A percentile compares a stretch with the other conserved stretches of the same genome.
phyloP scores from a whole-genome alignment of 2,113 vertebrate genomes.

The Pygoscelis adeliae region DNA sequence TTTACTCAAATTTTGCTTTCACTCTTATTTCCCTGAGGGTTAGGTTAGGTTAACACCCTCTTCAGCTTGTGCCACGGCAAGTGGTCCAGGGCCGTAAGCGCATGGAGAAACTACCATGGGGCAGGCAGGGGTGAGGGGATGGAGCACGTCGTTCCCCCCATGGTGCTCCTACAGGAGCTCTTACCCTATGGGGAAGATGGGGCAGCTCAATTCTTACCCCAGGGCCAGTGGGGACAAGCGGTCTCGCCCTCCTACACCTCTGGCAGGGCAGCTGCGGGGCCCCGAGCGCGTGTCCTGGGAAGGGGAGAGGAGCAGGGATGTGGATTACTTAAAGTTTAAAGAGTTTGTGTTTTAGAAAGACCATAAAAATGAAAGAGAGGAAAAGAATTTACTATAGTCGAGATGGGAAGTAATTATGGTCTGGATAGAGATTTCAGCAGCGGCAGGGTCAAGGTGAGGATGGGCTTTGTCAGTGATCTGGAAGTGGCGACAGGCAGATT shows the following conservation, averaged over 20 bases:
- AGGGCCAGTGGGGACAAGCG: accelerated
- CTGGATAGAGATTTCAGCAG: neutral
- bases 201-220: neutral
- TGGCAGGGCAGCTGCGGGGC: neutral
- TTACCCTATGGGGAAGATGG: no score
- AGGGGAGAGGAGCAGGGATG: neutral
- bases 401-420: slow-evolving; percentile 7
- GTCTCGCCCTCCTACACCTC: accelerated
- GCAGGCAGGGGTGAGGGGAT: neutral
- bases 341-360: neutral
- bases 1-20: neutral
- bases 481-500: neutral
- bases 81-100: accelerated
- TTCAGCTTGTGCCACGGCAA: neutral
- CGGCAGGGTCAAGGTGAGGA: neutral
- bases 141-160: accelerated
- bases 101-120: neutral
- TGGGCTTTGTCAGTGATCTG: slow-evolving; percentile 9
- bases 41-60: accelerated
- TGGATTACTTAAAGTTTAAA: neutral
- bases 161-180: neutral
- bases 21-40: neutral
- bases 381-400: neutral
- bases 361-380: neutral
- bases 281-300: accelerated